Percentiles rank a stretch among this genome's conserved stretches.
These are phyloP conservation scores for Cyprinodon diabolis DNA, from an alignment of 2,797 vertebrate genomes.

Conservation along the genomic window DNA sequence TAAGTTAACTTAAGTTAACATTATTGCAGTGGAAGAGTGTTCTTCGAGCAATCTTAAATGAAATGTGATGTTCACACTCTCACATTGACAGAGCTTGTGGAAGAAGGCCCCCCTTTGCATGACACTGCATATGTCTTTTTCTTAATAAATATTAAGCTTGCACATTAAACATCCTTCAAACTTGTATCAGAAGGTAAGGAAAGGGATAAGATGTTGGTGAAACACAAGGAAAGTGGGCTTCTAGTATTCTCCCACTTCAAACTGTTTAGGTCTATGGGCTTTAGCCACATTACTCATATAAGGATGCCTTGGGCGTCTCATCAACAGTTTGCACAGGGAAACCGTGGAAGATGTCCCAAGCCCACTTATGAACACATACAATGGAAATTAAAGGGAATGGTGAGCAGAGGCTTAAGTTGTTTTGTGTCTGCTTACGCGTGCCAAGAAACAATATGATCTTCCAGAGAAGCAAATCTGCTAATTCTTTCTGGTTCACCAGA, in stretches of 20 bases:
- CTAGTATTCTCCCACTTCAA: conserved; percentile 65
- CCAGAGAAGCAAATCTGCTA: conserved; percentile 57
- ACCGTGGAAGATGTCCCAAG: conserved; percentile 60
- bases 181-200: conserved; percentile 28
- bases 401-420: conserved; percentile 39
- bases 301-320: conserved; percentile 59
- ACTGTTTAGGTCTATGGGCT: conserved; percentile 73
- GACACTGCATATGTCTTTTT: conserved; percentile 33
- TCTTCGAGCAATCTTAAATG: too few species aligned
- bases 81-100: background rate
- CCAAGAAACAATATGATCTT: conserved; percentile 73
- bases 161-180: conserved; percentile 17
- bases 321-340: conserved; percentile 52
- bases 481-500: conserved; percentile 69
- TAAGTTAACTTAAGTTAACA: too few species aligned
- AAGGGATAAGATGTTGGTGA: conserved; percentile 7
- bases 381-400: conserved; percentile 58
- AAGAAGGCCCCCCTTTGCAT: conserved; percentile 2
- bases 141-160: background rate
- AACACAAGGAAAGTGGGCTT: conserved; percentile 55
- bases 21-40: too few species aligned
- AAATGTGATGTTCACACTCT: background rate
- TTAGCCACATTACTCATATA: conserved; percentile 65
- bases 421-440: conserved; percentile 56
- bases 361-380: conserved; percentile 53